Evolutionary conservation across 2,797 vertebrate species (phyloP).

Genomic region (Poecilia gillii): DNA sequence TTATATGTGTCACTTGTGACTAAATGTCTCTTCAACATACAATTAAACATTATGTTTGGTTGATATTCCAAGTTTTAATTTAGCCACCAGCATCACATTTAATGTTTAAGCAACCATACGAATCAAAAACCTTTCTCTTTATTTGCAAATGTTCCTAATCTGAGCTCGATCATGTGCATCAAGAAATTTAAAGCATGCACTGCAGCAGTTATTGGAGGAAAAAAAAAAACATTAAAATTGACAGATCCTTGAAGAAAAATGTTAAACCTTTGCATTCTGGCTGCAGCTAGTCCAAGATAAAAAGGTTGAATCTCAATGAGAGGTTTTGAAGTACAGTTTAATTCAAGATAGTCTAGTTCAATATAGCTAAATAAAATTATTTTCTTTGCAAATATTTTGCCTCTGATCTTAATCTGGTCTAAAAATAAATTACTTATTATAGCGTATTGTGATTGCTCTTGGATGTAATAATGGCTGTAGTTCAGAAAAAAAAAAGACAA

Average conservation of each 20-base stretch:
- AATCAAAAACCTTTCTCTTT: neutral
- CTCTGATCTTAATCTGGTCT: conserved; percentile 37
- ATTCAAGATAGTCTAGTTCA: conserved; percentile 21
- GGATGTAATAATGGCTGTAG: conserved; percentile 36
- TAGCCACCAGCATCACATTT: neutral
- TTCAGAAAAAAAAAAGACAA: conserved; percentile 44
- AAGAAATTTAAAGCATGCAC: neutral
- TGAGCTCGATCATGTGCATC: neutral
- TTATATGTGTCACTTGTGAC: neutral
- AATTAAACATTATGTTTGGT: neutral
- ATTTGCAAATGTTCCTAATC: neutral
- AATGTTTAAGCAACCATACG: neutral
- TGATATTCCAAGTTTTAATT: neutral
- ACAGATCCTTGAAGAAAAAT: conserved; percentile 1
- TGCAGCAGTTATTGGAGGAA: neutral
- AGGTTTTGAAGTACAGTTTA: conserved; percentile 24
- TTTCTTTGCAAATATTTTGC: conserved; percentile 40
- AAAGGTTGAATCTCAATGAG: conserved; percentile 30
- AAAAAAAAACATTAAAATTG: neutral
- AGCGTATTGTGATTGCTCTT: conserved; percentile 21
- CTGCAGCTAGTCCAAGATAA: conserved; percentile 14
- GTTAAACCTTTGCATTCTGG: conserved; percentile 7
- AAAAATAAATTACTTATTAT: conserved; percentile 37
- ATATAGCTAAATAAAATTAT: conserved; percentile 36
- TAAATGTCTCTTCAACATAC: neutral